Conservation (phyloP, 2,888 invertebrate species). For the Netelia virgata region DNA sequence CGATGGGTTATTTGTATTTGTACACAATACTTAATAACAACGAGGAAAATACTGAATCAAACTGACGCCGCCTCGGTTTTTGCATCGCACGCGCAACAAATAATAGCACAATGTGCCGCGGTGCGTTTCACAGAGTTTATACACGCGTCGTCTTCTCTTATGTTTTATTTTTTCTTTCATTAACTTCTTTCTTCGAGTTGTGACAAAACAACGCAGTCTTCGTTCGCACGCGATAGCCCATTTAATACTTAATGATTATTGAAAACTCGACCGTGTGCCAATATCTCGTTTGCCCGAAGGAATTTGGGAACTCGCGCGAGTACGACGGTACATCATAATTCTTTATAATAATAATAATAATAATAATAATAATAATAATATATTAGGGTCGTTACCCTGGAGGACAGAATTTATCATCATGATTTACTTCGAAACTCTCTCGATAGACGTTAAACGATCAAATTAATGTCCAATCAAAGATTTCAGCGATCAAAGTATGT, state of each 20-base stretch:
- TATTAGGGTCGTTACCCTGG: slow-evolving; percentile 62
- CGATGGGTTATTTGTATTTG: slow-evolving; percentile 78
- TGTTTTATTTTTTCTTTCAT: slow-evolving; percentile 20
- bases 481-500: slow-evolving; percentile 31
- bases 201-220: slow-evolving; percentile 69
- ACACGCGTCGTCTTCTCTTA: slow-evolving; percentile 56
- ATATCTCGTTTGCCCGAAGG: slow-evolving; percentile 10
- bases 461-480: slow-evolving; percentile 33
- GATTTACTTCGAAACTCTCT: slow-evolving; percentile 50
- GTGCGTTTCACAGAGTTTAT: slow-evolving; percentile 33
- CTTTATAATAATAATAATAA: slow-evolving; percentile 49
- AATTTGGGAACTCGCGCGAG: slow-evolving; percentile 48
- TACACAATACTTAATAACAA: slow-evolving; percentile 80
- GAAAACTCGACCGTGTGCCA: slow-evolving; percentile 65
- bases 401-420: slow-evolving; percentile 64
- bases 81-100: slow-evolving; percentile 72
- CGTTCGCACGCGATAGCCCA: slow-evolving; percentile 73
- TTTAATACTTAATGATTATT: slow-evolving; percentile 76
- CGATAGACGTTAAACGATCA: slow-evolving; percentile 32
- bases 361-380: slow-evolving; percentile 51
- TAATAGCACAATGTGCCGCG: slow-evolving; percentile 66
- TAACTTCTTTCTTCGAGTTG: slow-evolving; percentile 38
- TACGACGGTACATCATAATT: slow-evolving; percentile 11
- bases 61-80: slow-evolving; percentile 76
- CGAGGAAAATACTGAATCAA: slow-evolving; percentile 81